Evolutionary conservation across 2,113 vertebrate genomes (phyloP).

Genomic region (Columbina picui): DNA sequence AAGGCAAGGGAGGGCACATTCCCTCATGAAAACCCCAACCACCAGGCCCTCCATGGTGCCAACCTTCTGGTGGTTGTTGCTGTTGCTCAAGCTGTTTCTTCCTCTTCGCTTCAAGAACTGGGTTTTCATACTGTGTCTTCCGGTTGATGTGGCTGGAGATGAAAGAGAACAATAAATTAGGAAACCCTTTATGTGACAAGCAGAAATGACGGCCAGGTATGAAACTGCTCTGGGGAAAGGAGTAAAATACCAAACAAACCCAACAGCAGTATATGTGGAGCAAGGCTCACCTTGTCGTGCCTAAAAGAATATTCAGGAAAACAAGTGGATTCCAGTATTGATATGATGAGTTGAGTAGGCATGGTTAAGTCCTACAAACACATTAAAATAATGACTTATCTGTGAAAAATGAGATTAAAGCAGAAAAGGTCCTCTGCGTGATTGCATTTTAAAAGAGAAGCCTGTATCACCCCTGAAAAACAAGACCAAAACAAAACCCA

Average conservation of each 20-base stretch:
- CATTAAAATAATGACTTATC: neutral
- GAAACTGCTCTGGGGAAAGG: neutral
- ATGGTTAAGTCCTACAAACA: conserved; percentile 10
- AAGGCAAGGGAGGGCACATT: neutral
- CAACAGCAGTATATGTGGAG: neutral
- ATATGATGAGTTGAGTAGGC: neutral
- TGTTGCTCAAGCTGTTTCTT: conserved; percentile 93
- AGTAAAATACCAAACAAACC: neutral
- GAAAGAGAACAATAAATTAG: conserved; percentile 57
- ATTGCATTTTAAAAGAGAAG: neutral
- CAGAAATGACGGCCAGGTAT: neutral
- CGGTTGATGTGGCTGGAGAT: conserved; percentile 94
- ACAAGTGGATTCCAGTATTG: neutral
- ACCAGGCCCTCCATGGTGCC: conserved; percentile 36
- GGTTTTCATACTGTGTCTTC: conserved; percentile 99
- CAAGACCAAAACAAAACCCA: neutral
- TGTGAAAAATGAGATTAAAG: conserved; percentile 20
- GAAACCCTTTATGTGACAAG: conserved; percentile 18
- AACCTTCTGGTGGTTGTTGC: conserved; percentile 90
- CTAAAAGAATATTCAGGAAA: neutral
- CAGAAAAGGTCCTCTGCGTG: neutral
- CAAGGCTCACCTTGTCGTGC: neutral
- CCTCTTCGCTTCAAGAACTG: conserved; percentile 94
- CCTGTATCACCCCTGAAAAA: neutral
- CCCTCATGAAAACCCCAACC: neutral